Conservation (phyloP, 1,140 invertebrate species). For the Ips nitidus region DNA sequence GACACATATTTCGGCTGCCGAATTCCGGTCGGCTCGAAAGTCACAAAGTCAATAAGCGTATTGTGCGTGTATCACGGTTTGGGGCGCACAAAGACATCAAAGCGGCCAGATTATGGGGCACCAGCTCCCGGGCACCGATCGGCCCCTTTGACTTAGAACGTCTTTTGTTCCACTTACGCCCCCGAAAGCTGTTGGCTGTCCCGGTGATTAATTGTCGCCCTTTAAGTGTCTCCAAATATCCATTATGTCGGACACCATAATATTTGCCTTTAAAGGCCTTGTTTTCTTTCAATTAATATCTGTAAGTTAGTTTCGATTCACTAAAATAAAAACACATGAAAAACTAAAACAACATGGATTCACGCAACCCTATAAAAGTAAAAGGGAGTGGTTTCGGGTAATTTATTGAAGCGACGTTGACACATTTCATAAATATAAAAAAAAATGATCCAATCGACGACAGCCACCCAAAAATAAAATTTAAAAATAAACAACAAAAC, state of each 20-base stretch:
- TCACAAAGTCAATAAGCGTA: constrained; percentile 32
- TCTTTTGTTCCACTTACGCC: constrained; percentile 31
- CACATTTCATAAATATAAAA: no score
- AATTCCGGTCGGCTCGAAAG: constrained; percentile 25
- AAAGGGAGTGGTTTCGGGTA: no score
- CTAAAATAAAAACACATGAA: no score
- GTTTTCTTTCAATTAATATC: no score
- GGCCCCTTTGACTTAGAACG: constrained; percentile 20
- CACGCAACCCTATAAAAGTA: no score
- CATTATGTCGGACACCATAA: constrained; percentile 32
- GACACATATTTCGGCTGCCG: constrained; percentile 23
- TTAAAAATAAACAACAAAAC: no score
- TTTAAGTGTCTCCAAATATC: constrained; percentile 30
- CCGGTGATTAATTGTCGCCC: constrained; percentile 25
- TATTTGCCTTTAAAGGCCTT: constrained; percentile 31
- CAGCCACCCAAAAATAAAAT: no score
- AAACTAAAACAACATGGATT: no score
- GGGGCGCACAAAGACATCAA: constrained; percentile 25
- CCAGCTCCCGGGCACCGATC: constrained; percentile 28
- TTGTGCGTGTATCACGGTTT: constrained; percentile 18
- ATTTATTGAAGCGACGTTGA: no score
- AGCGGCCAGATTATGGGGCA: constrained; percentile 25
- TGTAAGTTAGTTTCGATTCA: no score
- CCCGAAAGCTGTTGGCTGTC: constrained; percentile 24
- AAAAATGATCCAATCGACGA: no score